These are phyloP conservation scores for Laterallus jamaicensis DNA, from an alignment of 2,113 vertebrate genomes.

Conservation along the genomic window DNA sequence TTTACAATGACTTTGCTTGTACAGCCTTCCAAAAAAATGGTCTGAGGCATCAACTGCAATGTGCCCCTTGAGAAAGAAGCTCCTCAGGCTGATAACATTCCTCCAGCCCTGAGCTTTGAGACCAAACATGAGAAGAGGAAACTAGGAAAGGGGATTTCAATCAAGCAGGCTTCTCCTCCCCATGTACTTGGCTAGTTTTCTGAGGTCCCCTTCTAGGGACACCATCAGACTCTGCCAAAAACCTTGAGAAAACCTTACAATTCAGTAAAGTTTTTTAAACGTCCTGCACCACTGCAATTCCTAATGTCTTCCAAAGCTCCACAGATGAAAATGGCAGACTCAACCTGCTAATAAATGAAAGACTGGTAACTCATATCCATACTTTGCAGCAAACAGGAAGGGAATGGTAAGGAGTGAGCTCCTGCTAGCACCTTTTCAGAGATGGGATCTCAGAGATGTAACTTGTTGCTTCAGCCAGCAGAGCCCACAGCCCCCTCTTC, in stretches of 20 bases:
- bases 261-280: not conserved
- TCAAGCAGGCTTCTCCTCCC: not conserved
- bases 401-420: not conserved
- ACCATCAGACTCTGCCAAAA: not conserved
- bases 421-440: not conserved
- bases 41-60: not conserved
- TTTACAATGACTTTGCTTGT: not conserved
- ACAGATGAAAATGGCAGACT: not conserved
- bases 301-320: not conserved
- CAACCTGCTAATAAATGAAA: not conserved
- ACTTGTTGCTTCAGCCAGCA: not conserved
- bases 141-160: not conserved
- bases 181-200: not conserved
- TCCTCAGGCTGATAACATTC: not conserved
- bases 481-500: not conserved
- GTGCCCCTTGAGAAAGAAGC: not conserved
- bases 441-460: not conserved
- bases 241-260: not conserved
- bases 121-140: not conserved
- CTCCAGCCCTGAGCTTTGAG: not conserved
- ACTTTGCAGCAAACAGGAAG: accelerated
- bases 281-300: not conserved
- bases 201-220: not conserved
- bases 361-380: not conserved
- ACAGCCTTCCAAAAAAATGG: not conserved